Evolutionary conservation across 1,140 invertebrate genomes (phyloP), one percentile per base, ranked within the genome.

Genomic region (Parasteatoda tepidariorum): DNA sequence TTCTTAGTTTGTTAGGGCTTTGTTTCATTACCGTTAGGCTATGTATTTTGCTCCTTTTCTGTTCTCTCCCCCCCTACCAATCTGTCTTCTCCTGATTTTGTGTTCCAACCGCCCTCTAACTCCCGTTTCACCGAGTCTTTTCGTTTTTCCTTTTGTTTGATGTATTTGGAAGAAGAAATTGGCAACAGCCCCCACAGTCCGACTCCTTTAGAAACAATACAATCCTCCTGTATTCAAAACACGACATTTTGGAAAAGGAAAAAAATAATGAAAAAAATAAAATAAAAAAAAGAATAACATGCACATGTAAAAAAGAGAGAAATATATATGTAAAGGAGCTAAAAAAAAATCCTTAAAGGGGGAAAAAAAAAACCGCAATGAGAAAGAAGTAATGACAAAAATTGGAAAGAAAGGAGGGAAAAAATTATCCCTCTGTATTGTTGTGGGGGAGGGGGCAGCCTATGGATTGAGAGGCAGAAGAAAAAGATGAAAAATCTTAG

Each of bases 21-120:
- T 79, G 76, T 79, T 79, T 79, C 76, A 79, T 79, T 79, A 79
- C 76, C 76, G 76, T 68, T 79, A 34, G n/a, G 76, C 76, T 68
- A 79, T 79, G 76, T 79, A 79, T 79, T 79, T 79, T 57, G 76
- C 59, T 67, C 34, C 64, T 64, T 26, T 34, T 57, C 74, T 66
- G 34, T 34, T 48, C 31, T 33, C 54, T 28, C 31, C 54, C 70
- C 13, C 13, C 41, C 15, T 1, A 0, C 9, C n/a, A 38, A 57
- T 41, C 28, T 31, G 2, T 38, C 7, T 57, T n/a, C n/a, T 33
- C 34, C 18, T 41, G 22, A 61, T 18, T 76, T 41, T 57, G 26
- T 28, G 31, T 64, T 64, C 26, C 26, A 28, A 30, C 26, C 31
- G 61, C 18, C 38, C 18, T 2, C 38, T 18, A 9, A 48, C 38